phyloP scores from a whole-genome alignment of 2,888 invertebrate species.

The Deroplatys truncata region DNA sequence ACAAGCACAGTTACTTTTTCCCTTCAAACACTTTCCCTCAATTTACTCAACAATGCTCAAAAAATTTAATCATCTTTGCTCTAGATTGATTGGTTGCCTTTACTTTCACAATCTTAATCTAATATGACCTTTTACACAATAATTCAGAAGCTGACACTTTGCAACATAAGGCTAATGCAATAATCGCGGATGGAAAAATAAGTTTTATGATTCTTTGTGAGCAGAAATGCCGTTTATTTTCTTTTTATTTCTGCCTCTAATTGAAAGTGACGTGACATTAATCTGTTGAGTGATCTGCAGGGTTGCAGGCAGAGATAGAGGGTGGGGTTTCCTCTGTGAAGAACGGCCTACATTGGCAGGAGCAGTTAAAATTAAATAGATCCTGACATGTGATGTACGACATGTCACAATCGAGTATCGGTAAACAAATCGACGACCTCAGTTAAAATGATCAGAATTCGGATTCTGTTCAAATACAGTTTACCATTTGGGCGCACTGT shows the following conservation, averaged over 20 bases:
- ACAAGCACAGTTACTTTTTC: no score
- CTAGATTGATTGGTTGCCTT: no score
- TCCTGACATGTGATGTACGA: not conserved
- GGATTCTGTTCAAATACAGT: not conserved
- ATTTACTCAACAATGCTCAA: no score
- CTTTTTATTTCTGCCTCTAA: not conserved
- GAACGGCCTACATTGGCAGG: not conserved
- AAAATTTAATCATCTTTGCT: no score
- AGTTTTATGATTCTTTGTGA: no score
- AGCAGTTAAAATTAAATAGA: not conserved
- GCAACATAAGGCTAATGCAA: no score
- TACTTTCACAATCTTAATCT: no score
- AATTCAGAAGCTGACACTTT: no score
- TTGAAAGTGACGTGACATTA: not conserved
- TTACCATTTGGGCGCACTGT: not conserved
- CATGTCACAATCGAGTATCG: not conserved
- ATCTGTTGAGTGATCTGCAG: not conserved
- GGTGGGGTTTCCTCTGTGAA: not conserved
- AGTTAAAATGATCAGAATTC: not conserved
- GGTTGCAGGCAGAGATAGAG: not conserved
- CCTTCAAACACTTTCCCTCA: no score
- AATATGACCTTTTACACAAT: no score
- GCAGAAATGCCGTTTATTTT: no score
- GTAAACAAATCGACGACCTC: not conserved
- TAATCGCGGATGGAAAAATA: no score